Evolutionary conservation across 2,797 vertebrate genomes (phyloP), one percentile per base, ranked within the genome.

Genomic region (Eulemur coronatus): DNA sequence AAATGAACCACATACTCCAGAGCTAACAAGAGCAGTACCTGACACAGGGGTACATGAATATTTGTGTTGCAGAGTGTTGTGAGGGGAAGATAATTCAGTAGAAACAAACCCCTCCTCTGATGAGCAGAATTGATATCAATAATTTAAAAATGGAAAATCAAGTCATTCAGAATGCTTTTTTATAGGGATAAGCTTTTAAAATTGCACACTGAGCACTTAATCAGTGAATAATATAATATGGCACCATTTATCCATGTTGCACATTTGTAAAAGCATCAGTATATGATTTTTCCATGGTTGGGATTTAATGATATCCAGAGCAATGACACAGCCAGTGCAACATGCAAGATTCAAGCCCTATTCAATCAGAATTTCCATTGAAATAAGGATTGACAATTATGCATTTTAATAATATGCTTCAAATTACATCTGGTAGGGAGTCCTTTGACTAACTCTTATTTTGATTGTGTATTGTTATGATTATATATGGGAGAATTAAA

Each of bases 351-450:
- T 61, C 46, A 88, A 59, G 52, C 46, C 57, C 5, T 89, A 0
- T 57, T 88, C 41, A 43, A 48, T 82, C 75, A 91, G 55, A 79
- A 65, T 92, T 93, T 76, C 72, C 50, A 50, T 30, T 80, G 18
- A 65, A 80, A 82, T 89, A 38, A 59, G 52, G 38, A 65, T 30
- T 48, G 65, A 59, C 67, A 67, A 0, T 50, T 55, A 75, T 59
- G 28, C 33, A 92, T 87, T 96, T 85, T 72, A 82, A 57, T 88
- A 76, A 91, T 76, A 57, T 96, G 38, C 46, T 46, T 84, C 84
- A 72, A 65, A 67, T 33, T 72, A 41, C 26, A 85, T 81, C 18
- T 91, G 52, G 20, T 75, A 88, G 46, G 81, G 43, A 79, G n/a
- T 38, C 2, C 20, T 86, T 75, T 84, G 79, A 86, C 33, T 35